Evolutionary conservation across 2,113 vertebrate species (phyloP), one percentile per base, ranked within the genome.

Genomic region (Coturnix japonica): DNA sequence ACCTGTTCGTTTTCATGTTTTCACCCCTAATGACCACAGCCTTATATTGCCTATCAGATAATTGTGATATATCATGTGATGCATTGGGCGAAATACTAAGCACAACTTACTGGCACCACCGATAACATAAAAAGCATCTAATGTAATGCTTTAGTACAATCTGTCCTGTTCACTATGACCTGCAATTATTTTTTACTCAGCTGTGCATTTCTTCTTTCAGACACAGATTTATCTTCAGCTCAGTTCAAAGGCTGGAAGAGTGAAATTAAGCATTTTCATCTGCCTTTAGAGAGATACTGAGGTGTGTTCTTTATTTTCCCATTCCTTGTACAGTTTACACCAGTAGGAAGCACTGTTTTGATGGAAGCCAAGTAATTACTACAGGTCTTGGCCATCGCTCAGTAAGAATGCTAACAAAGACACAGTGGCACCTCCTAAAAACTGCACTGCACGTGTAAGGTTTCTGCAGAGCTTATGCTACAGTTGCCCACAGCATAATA

Each of bases 371-470:
- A 89, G 56, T 17, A 56, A 74, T 63, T 61, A 78, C 71, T 73
- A 54, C 43, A 54, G 75, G 41, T 76, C 59, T 49, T 70, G 64
- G 41, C 28, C 3, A 0, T 82, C 72, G 75, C 33, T 70, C 79
- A 66, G 57, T 66, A 75, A 85, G 59, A 79, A 89, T 56, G 53
- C 33, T 83, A 80, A 95, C 59, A 78, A 87, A 93, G 84, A 79
- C 75, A 74, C 71, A 93, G 63, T 46, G 57, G 72, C 37, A 89
- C 74, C 72, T 65, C 44, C 70, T n/a, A 87, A 54, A 67, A 73
- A 57, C 65, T 43, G 51, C 13, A 85, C 49, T 49, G n/a, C 26
- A 19, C 25, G 41, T 49, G 8, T 56, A 22, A 5, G 74, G 67
- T 20, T 87, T 79, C 71, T 73, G 64, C 66, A 44, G 67, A 64